Percentiles rank a stretch among this genome's conserved stretches.
Evolutionary conservation across 2,797 vertebrate genomes (phyloP).

Genomic region (Chloroceryle amazona): DNA sequence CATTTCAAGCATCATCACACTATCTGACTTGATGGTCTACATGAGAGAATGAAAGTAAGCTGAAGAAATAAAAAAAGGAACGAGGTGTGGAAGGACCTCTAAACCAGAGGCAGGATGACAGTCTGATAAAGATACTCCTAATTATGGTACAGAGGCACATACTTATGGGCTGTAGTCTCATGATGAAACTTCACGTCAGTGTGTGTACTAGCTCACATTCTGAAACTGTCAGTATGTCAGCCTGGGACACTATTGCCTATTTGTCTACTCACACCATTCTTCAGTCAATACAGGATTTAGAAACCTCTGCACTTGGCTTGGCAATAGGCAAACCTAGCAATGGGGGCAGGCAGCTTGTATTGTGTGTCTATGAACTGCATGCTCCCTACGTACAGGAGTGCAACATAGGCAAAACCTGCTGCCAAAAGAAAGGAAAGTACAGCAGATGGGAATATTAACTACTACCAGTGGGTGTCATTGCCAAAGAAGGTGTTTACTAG

Average conservation of each 20-base stretch:
- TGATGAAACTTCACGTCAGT: not conserved
- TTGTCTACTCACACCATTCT: not conserved
- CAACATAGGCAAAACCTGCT: not conserved
- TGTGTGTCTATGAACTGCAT: not conserved
- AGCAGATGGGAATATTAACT: not conserved
- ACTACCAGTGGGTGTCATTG: not conserved
- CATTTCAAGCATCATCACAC: not conserved
- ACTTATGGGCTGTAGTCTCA: not conserved
- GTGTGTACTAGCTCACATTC: fast-evolving
- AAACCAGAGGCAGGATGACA: not conserved
- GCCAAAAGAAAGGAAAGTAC: not conserved
- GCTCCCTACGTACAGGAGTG: not conserved
- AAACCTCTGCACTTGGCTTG: not conserved
- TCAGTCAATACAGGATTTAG: not conserved
- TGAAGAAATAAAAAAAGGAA: not conserved
- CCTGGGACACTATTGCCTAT: not conserved
- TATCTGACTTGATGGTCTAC: not conserved
- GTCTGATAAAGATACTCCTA: not conserved
- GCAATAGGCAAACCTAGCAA: not conserved
- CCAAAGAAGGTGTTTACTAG: not conserved
- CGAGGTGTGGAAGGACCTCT: not conserved
- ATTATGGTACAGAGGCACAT: not conserved
- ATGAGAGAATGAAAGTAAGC: not conserved
- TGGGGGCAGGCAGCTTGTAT: fast-evolving
- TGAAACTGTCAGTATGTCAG: not conserved